phyloP scores from a whole-genome alignment of 2,888 invertebrate genomes.

The Cephonodes hylas region DNA sequence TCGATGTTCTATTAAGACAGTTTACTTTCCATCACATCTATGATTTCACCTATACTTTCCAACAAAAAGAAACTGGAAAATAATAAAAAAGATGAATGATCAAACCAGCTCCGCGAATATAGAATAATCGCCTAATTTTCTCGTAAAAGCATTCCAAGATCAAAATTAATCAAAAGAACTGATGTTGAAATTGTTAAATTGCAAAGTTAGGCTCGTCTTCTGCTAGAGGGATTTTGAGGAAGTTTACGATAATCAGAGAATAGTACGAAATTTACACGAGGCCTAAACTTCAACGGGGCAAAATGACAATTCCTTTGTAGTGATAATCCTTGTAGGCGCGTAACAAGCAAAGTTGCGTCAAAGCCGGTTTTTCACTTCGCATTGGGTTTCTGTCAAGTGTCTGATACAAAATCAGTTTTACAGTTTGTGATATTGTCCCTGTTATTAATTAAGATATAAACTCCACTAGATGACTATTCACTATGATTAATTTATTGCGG shows the following conservation, averaged over 20 bases:
- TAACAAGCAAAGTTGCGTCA: conserved; percentile 6
- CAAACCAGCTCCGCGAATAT: too few relatives aligned
- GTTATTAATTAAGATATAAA: not conserved
- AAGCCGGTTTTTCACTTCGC: not conserved
- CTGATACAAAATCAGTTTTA: not conserved
- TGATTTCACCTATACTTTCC: too few relatives aligned
- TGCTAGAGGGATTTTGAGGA: not conserved
- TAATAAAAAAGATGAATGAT: too few relatives aligned
- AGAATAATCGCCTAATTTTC: not conserved
- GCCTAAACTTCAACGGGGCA: not conserved
- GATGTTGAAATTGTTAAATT: not conserved
- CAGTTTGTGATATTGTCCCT: not conserved
- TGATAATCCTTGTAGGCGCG: not conserved
- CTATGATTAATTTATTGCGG: too few relatives aligned
- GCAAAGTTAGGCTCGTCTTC: not conserved
- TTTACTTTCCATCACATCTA: too few relatives aligned
- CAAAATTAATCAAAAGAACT: not conserved
- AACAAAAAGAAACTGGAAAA: too few relatives aligned
- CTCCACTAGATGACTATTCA: too few relatives aligned
- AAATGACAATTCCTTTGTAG: not conserved
- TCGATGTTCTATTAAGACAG: too few relatives aligned
- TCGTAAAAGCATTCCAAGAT: too few relatives aligned
- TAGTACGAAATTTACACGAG: not conserved
- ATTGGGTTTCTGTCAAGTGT: not conserved
- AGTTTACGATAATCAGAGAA: not conserved